Evolutionary conservation across 2,888 invertebrate species (phyloP), one percentile per base, ranked within the genome.

Genomic region (Amphipyra tragopoginis): DNA sequence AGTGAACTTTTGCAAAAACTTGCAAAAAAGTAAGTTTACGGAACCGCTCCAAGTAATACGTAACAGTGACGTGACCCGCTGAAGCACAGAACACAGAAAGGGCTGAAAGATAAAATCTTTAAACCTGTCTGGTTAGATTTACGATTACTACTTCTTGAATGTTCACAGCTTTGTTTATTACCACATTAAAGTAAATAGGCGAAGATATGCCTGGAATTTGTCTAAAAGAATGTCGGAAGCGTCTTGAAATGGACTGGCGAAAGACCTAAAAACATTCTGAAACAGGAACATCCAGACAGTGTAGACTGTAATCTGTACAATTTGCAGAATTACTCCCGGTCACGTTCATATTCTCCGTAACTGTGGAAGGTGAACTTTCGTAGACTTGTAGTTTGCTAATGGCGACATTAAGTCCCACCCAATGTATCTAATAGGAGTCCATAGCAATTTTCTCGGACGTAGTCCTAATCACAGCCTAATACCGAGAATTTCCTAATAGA

Each of bases 31-130:
- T 34, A 51, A 40, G 14, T 36, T 13, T 26, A 50, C 40, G 8
- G 38, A 52, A 45, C 34, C 10, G 15, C 43, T 51, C 13, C 29
- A 65, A 53, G 66, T 72, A 68, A 53, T 57, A 57, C 65, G 66
- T 71, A 51, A 71, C 45, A 54, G 26, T 66, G 54, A 47, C 64
- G 47, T 55, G 54, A 47, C 34, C 40, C 38, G n/a, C 58, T 65
- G 34, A 72, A 57, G 65, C 71, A 13, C 36, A 36, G 71, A 53
- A 70, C 69, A 61, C 47, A 56, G 56, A 56, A 29, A 56, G 57
- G 51, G 65, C 66, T 65, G 34, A 72, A 57, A 72, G 68, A 68
- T 68, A 72, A 50, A 68, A 68, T 57, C 68, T 67, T 67, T 72
- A 40, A 65, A 14, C 34, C 51, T 40, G 65, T 68, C 65, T 72